Conservation (phyloP, 2,888 invertebrate species). For the Xestia c-nigrum region DNA sequence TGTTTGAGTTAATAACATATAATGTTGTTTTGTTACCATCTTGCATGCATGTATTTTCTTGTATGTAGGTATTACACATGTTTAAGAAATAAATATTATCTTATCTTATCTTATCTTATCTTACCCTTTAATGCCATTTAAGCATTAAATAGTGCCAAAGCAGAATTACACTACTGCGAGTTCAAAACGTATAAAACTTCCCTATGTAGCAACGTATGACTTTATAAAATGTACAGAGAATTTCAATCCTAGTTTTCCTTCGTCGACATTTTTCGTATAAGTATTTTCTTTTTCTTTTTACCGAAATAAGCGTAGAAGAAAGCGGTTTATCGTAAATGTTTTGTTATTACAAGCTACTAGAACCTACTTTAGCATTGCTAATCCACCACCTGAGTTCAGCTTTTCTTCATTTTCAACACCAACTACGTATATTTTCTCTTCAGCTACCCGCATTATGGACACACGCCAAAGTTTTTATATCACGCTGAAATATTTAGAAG, state of each 20-base stretch:
- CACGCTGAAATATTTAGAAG: conserved; percentile 19
- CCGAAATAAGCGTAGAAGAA: conserved; percentile 20
- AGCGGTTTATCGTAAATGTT: conserved; percentile 39
- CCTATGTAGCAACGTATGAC: neutral
- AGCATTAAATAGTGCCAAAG: neutral
- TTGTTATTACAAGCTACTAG: conserved; percentile 30
- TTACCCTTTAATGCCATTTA: neutral
- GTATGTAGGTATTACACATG: too few relatives aligned
- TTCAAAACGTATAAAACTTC: conserved; percentile 2
- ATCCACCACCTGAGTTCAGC: conserved; percentile 45
- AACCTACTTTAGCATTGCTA: conserved; percentile 36
- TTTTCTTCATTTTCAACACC: conserved; percentile 2
- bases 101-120: too few relatives aligned
- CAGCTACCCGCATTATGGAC: neutral
- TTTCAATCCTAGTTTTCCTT: conserved; percentile 26
- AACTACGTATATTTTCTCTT: conserved; percentile 9
- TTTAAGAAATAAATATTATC: too few relatives aligned
- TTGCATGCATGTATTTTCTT: too few relatives aligned
- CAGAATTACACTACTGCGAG: neutral
- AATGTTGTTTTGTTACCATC: too few relatives aligned
- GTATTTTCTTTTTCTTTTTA: conserved; percentile 38
- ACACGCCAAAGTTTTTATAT: conserved; percentile 18
- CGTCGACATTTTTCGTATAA: conserved; percentile 35
- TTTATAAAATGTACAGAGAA: conserved; percentile 23
- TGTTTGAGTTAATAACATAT: too few relatives aligned